Evolutionary conservation across 2,888 invertebrate species (phyloP), one percentile per base, ranked within the genome.

Genomic region (Drosophila yooni): DNA sequence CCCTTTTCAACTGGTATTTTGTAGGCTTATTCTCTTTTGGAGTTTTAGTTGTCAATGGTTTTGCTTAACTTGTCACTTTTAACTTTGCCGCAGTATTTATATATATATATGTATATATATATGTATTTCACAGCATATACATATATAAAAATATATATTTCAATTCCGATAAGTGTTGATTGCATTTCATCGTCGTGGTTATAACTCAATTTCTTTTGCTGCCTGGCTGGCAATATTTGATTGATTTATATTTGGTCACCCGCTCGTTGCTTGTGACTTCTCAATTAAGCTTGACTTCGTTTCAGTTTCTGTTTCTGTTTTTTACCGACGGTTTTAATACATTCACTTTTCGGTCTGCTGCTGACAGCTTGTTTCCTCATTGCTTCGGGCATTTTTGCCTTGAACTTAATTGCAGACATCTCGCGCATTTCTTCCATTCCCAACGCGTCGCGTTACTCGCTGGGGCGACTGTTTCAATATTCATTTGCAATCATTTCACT

Each of bases 201-300:
- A 54, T 78, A 78, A 79, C 54, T 79, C 75, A 75, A 79, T 78
- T 79, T 71, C 46, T 33, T 43, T 65, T 53, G 50, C 76, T 54
- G 71, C 50, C 33, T 46, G 31, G 36, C 54, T 56, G 66, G 66
- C 29, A 33, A 52, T 48, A 51, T 69, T 71, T 76, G 65, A 78
- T 78, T 78, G 79, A 78, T 76, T 78, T 68, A 79, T 68, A 79
- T 56, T 15, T 61, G 62, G 51, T 27, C 50, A 43, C 38, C 56
- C 38, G 21, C 29, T 59, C 43, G 48, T 53, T 51, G 33, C 51
- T 48, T 48, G 33, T 58, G 62, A 63, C 56, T 79, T 58, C 63
- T 71, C 81, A 81, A 75, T 81, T 81, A 75, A 77, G 57, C 70
- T 81, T 68, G 67, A 59, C 56, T 76, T 48, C 59, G 65, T 67